phyloP scores from a whole-genome alignment of 1,140 invertebrate genomes.

The Tenebrio molitor region DNA sequence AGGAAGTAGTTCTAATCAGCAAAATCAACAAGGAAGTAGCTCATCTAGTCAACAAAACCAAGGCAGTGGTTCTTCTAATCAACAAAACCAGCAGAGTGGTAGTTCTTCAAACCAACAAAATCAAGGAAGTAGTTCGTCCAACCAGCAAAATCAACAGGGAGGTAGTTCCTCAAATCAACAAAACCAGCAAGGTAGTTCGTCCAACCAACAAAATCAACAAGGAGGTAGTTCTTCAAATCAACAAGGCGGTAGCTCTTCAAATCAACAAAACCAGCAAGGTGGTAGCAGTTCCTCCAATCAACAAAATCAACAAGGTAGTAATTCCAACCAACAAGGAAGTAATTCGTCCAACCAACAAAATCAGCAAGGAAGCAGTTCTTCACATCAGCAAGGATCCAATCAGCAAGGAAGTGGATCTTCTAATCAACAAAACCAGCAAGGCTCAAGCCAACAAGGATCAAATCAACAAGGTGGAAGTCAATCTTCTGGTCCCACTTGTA shows the following conservation, averaged over 20 bases:
- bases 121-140: constrained; percentile 23
- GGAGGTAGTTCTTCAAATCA: constrained; percentile 34
- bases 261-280: constrained; percentile 44
- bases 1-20: constrained; percentile 29
- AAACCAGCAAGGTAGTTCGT: constrained; percentile 12
- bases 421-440: constrained; percentile 48
- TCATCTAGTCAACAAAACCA: constrained; percentile 25
- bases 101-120: constrained; percentile 45
- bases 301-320: constrained; percentile 28
- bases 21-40: constrained; percentile 30
- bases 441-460: constrained; percentile 17
- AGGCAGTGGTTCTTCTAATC: constrained; percentile 26
- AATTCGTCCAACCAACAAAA: constrained; percentile 38
- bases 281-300: constrained; percentile 41
- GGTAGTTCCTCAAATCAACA: constrained; percentile 26
- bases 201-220: constrained; percentile 34
- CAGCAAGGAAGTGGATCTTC: constrained; percentile 33
- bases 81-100: constrained; percentile 41
- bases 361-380: constrained; percentile 45
- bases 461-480: constrained; percentile 41
- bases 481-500: constrained; percentile 55
- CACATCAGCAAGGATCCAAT: constrained; percentile 38
- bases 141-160: constrained; percentile 48
- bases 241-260: constrained; percentile 26
- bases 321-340: constrained; percentile 47